Evolutionary conservation across 2,888 invertebrate species (phyloP), one percentile per base, ranked within the genome.

Genomic region (Nycteola revayana): DNA sequence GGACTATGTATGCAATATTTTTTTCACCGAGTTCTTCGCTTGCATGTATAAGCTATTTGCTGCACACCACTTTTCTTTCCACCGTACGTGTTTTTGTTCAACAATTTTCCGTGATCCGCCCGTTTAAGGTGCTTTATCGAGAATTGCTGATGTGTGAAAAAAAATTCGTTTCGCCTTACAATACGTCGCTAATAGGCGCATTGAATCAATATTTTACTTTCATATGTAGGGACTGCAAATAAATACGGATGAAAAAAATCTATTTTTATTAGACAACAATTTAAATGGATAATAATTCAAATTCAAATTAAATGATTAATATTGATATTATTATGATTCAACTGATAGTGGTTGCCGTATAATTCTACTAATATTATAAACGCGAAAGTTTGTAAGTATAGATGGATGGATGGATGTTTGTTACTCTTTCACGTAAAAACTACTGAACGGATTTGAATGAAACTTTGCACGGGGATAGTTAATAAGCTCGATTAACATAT

Each of bases 151-250:
- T 54, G 51, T 53, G 36, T 55, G 69, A 75, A 70, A 66, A 66
- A 60, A 39, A 50, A 36, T 48, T 36, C 46, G 41, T 52, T 53
- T 55, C 51, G 59, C 59, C 60, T 60, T 56, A 52, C 52, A 52
- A 59, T 59, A 64, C 54, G 60, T 57, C 53, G 52, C 58, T 69
- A 73, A 75, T 75, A 67, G 59, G 66, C 72, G 64, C 63, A 55
- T 55, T 69, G 70, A 73, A 76, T 75, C 77, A 68, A 71, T 82
- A 79, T 79, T 79, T 84, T 81, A 83, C 85, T 85, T 85, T 85
- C 83, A 60, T 70, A 66, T 61, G 72, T 75, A 75, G 46, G 34
- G 69, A 56, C 57, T 29, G 62, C 61, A 66, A 49, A 59, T 46
- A 47, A 25, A 51, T 26, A 36, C 30, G 20, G 5, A 14, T 14